phyloP scores from a whole-genome alignment of 2,113 vertebrate genomes.

The Philantomba maxwellii region DNA sequence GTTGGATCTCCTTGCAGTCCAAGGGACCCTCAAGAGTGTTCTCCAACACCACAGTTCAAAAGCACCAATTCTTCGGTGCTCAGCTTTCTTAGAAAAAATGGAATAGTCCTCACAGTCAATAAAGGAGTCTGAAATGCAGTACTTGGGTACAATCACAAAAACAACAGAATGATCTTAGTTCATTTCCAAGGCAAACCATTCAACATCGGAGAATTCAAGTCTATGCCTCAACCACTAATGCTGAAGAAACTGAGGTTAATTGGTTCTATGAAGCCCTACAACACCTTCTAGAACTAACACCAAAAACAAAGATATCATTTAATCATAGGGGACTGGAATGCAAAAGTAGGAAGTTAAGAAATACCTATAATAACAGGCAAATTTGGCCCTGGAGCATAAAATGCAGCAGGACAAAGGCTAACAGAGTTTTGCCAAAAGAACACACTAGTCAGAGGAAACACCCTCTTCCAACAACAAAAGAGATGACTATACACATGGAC shows the following conservation, averaged over 20 bases:
- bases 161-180: not conserved
- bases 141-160: not conserved
- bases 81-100: not conserved
- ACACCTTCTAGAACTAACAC: not conserved
- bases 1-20: not conserved
- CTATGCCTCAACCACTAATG: not conserved
- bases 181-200: not conserved
- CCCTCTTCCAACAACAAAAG: not conserved
- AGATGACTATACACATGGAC: not conserved
- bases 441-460: not conserved
- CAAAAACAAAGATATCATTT: not conserved
- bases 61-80: not conserved
- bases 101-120: not conserved
- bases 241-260: not conserved
- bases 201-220: not conserved
- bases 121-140: not conserved
- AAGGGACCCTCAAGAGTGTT: not conserved
- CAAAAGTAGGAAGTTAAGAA: not conserved
- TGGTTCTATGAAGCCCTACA: not conserved
- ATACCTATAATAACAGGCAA: not conserved
- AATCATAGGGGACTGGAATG: not conserved
- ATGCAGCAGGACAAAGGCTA: not conserved
- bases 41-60: not conserved
- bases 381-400: not conserved
- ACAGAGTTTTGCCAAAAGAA: not conserved